These are phyloP conservation scores for Sitobion miscanthi DNA, from an alignment of 1,140 invertebrate genomes.

Conservation along the genomic window DNA sequence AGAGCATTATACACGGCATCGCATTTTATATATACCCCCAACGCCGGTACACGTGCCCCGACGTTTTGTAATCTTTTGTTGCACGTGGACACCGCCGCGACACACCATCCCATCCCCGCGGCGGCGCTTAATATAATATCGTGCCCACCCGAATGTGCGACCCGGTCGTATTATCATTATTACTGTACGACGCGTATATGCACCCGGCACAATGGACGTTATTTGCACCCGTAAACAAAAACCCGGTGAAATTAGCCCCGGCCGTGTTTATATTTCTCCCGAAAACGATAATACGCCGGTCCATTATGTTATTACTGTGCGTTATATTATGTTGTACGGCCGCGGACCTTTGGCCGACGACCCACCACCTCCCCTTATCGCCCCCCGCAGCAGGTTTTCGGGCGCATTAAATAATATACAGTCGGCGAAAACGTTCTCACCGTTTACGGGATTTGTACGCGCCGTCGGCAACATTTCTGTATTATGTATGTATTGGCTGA, in stretches of 20 bases:
- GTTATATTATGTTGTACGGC: not conserved
- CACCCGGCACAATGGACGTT: constrained; percentile 16
- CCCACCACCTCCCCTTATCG: not conserved
- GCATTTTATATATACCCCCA: not conserved
- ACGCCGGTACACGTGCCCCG: constrained; percentile 15
- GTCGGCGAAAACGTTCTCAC: constrained; percentile 7
- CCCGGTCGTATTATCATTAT: not conserved
- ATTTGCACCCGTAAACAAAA: constrained; percentile 40
- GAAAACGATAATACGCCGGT: constrained; percentile 35
- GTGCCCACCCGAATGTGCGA: constrained; percentile 21
- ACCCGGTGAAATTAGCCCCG: constrained; percentile 36
- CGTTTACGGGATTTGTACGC: not conserved
- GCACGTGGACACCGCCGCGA: not conserved
- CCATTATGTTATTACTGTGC: not conserved
- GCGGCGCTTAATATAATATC: constrained; percentile 31
- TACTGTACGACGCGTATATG: not conserved
- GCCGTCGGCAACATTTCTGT: not conserved
- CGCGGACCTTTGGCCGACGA: constrained; percentile 21
- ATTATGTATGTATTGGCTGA: no score
- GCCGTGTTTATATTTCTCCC: constrained; percentile 26
- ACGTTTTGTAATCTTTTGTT: constrained; percentile 54
- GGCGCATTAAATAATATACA: not conserved
- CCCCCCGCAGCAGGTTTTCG: not conserved
- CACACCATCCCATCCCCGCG: not conserved
- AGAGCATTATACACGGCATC: not conserved